phyloP scores from a whole-genome alignment of 1,140 invertebrate genomes.

The Nephila pilipes region DNA sequence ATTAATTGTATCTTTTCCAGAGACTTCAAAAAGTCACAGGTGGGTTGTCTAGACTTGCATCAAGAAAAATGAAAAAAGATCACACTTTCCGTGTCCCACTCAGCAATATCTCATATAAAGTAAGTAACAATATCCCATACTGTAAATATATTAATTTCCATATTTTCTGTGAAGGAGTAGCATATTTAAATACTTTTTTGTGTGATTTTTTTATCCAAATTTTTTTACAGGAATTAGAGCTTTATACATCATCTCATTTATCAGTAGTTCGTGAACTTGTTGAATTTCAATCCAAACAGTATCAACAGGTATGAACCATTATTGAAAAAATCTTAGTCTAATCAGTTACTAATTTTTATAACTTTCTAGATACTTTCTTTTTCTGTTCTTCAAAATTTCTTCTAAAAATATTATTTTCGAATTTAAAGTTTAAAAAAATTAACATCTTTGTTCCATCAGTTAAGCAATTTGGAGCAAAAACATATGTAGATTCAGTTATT shows the following conservation, averaged over 20 bases:
- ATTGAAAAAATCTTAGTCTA: neutral
- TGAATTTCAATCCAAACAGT: slow-evolving; percentile 86
- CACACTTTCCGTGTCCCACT: slow-evolving; percentile 83
- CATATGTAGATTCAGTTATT: too few species aligned
- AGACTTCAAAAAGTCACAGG: slow-evolving; percentile 90
- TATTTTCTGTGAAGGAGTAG: neutral
- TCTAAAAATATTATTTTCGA: too few species aligned
- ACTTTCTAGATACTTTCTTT: too few species aligned
- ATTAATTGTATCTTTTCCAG: neutral
- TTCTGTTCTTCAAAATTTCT: too few species aligned
- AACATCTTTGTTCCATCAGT: too few species aligned
- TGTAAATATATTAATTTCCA: neutral
- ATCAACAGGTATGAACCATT: slow-evolving; percentile 85
- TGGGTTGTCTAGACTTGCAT: slow-evolving; percentile 89
- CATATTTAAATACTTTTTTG: neutral
- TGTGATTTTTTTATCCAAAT: neutral
- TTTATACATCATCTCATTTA: slow-evolving; percentile 83
- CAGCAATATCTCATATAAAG: slow-evolving; percentile 79
- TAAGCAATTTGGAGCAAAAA: too few species aligned
- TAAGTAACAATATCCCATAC: slow-evolving; percentile 2
- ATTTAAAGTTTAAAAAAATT: too few species aligned
- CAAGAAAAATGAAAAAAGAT: slow-evolving; percentile 88
- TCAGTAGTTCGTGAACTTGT: slow-evolving; percentile 87
- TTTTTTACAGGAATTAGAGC: slow-evolving; percentile 81
- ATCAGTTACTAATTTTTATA: neutral